Evolutionary conservation across 2,888 invertebrate genomes (phyloP), one percentile per base, ranked within the genome.

Genomic region (Dasysyrphus tricinctus): DNA sequence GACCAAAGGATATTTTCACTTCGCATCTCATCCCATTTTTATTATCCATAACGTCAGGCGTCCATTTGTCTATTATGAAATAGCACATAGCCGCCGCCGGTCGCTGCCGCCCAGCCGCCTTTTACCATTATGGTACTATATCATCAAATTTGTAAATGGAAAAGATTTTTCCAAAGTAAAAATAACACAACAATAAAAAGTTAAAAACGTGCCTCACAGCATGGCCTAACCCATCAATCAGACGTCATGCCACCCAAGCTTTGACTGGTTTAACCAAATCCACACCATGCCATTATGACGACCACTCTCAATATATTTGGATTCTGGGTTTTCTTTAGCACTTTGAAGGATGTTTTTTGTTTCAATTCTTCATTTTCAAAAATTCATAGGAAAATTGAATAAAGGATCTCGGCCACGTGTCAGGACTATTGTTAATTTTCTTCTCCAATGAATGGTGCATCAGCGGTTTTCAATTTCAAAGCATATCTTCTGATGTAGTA

Each of bases 351-450:
- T 67, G 32, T 54, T n/a, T 49, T 63, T 80, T 80, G 57, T 42
- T 61, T n/a, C 16, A 3, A 16, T 9, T n/a, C 42, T 34, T 44
- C 19, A 12, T 24, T 51, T 49, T 76, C 37, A 56, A 32, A 75
- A 78, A 69, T 77, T 76, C 80, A 85, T 72, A 49, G 57, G 49
- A 72, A 85, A 73, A 78, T 77, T 63, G 59, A 75, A 69, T 51
- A 79, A 76, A 78, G 72, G 57, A 75, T 39, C 78, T 82, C 37
- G 86, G 88, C 83, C 88, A 88, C 88, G 88, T 88, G 88, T 75
- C 88, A 59, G 63, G 75, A 72, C 70, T 83, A 83, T 83, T 83
- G 88, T 87, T 88, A 83, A 87, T 88, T 83, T 81, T 83, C 77
- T 29, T 75, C 65, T 77, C 73, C 83, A 72, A 70, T 70, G 76